These are phyloP conservation scores for Sympetrum striolatum DNA, from an alignment of 2,888 invertebrate species.

Conservation along the genomic window DNA sequence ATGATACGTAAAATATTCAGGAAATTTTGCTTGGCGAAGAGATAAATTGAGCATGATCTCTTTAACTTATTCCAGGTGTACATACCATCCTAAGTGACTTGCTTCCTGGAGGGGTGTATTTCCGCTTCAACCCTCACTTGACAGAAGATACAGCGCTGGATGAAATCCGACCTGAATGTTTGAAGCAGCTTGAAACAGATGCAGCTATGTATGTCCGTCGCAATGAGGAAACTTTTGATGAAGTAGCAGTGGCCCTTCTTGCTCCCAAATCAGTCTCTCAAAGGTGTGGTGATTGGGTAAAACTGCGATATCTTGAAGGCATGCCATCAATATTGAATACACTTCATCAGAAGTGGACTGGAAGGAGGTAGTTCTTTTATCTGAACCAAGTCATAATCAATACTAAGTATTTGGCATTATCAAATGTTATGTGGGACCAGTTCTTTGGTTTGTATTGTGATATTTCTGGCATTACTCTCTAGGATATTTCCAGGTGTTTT, in stretches of 20 bases:
- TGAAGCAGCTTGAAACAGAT: conserved; percentile 75
- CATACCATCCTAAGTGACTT: conserved; percentile 79
- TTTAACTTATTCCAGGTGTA: conserved; percentile 65
- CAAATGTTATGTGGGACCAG: conserved; percentile 13
- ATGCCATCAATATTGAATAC: conserved; percentile 9
- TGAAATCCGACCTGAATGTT: conserved; percentile 76
- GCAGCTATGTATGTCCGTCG: conserved; percentile 79
- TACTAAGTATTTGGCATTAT: not conserved
- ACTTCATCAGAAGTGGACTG: not conserved
- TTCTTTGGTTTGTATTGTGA: not conserved
- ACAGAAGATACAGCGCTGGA: conserved; percentile 80
- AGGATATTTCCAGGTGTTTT: too few relatives aligned
- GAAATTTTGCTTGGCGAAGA: too few relatives aligned
- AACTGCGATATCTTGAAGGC: conserved; percentile 50
- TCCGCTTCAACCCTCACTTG: conserved; percentile 87
- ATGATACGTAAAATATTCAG: too few relatives aligned
- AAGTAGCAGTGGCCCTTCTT: conserved; percentile 64
- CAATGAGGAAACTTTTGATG: conserved; percentile 79
- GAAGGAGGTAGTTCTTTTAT: not conserved
- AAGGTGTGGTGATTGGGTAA: conserved; percentile 61
- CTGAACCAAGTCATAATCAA: not conserved
- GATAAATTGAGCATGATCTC: too few relatives aligned
- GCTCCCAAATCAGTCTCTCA: conserved; percentile 58
- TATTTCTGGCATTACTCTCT: not conserved
- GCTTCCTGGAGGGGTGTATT: conserved; percentile 76